phyloP scores from a whole-genome alignment of 2,888 invertebrate genomes.

The Hydrotaea diabolus region DNA sequence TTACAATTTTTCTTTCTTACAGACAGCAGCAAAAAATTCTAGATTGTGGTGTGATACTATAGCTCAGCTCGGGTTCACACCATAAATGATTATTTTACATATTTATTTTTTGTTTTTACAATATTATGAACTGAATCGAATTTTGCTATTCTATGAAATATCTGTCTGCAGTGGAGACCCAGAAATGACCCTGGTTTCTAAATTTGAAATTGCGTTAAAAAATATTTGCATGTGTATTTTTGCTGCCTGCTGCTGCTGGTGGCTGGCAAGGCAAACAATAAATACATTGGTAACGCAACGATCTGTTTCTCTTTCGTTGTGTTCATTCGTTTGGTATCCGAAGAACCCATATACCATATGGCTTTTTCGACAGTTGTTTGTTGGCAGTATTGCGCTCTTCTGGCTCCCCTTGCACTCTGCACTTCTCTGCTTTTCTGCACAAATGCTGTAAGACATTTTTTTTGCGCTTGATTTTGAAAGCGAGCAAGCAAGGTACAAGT shows the following conservation, averaged over 20 bases:
- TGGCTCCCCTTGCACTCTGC: slow-evolving; percentile 57
- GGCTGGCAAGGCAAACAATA: slow-evolving; percentile 14
- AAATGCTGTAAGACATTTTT: slow-evolving; percentile 63
- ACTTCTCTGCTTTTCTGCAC: slow-evolving; percentile 44
- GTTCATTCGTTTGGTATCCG: slow-evolving; percentile 36
- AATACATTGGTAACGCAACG: slow-evolving; percentile 56
- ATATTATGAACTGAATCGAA: slow-evolving; percentile 4
- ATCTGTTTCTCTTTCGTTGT: slow-evolving; percentile 25
- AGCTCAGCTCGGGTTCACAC: slow-evolving; percentile 24
- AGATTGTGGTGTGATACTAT: not conserved
- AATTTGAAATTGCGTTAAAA: slow-evolving; percentile 73
- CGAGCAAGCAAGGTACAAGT: slow-evolving; percentile 53
- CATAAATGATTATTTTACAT: not conserved
- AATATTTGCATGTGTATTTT: slow-evolving; percentile 36
- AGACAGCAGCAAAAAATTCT: slow-evolving; percentile 31
- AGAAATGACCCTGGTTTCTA: slow-evolving; percentile 77
- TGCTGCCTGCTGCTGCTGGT: slow-evolving; percentile 39
- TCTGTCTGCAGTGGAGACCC: slow-evolving; percentile 54
- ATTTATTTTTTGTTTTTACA: not conserved
- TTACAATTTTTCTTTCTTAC: slow-evolving; percentile 49
- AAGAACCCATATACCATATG: slow-evolving; percentile 57
- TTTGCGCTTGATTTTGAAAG: slow-evolving; percentile 55
- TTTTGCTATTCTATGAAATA: slow-evolving; percentile 52
- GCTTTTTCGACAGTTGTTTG: slow-evolving; percentile 33
- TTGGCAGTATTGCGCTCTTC: slow-evolving; percentile 44